Percentiles rank a stretch among this genome's conserved stretches.
Evolutionary conservation across 2,113 vertebrate species (phyloP).

Genomic region (Murina feae): DNA sequence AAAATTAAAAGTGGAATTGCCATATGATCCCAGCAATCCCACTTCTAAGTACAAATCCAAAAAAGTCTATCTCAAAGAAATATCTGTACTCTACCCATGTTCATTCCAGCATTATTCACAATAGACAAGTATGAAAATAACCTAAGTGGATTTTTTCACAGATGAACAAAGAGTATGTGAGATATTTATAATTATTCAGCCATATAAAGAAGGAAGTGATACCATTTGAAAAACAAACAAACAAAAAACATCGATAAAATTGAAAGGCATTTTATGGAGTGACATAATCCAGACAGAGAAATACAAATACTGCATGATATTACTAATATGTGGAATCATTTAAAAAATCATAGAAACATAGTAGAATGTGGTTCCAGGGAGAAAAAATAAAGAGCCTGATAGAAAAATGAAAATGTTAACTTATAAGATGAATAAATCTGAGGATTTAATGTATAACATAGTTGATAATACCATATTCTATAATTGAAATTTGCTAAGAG

Average conservation of each 20-base stretch:
- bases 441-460: neutral
- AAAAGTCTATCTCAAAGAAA: neutral
- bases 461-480: neutral
- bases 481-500: neutral
- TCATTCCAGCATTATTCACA: neutral
- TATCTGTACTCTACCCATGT: neutral
- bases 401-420: neutral
- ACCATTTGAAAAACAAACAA: neutral
- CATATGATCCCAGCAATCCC: neutral
- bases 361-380: neutral
- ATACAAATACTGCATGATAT: neutral
- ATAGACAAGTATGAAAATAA: neutral
- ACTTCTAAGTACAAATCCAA: neutral
- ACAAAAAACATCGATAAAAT: neutral
- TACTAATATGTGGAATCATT: neutral
- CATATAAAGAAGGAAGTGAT: neutral
- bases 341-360: neutral
- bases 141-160: neutral
- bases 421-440: neutral
- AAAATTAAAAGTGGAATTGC: neutral
- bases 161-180: neutral
- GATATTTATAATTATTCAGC: neutral
- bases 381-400: neutral
- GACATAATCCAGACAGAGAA: neutral
- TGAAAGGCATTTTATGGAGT: neutral